phyloP scores from a whole-genome alignment of 2,888 invertebrate genomes.

The Pterostichus madidus region DNA sequence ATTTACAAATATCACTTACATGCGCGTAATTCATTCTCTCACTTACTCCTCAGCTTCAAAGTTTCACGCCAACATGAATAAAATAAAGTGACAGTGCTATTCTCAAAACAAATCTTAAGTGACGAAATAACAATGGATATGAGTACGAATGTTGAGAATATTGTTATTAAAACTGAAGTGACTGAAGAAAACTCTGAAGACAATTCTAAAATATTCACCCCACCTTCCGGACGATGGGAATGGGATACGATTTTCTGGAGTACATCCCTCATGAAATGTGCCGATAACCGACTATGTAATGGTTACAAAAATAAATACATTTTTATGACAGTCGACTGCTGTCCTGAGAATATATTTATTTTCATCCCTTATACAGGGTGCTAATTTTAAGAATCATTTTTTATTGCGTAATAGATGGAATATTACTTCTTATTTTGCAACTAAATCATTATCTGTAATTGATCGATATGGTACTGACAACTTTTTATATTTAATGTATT shows the following conservation, averaged over 20 bases:
- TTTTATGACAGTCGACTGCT: no score
- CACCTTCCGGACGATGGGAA: conserved; percentile 47
- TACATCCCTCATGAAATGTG: conserved; percentile 7
- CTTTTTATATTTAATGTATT: no score
- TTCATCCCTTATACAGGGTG: no score
- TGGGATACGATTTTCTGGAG: conserved; percentile 61
- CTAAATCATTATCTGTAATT: no score
- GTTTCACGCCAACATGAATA: neutral
- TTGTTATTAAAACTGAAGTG: conserved; percentile 57
- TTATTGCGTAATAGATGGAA: no score
- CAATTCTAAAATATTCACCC: neutral
- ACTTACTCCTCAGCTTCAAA: neutral
- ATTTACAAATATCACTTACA: neutral
- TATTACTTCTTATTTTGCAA: no score
- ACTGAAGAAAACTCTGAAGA: conserved; percentile 52
- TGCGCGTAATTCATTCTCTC: neutral
- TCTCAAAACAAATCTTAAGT: neutral
- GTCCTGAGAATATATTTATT: no score
- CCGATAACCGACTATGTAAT: no score
- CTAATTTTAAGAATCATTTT: no score
- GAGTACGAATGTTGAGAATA: neutral
- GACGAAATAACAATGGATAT: neutral
- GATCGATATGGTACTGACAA: neutral
- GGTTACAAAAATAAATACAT: no score
- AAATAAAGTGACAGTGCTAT: neutral